A percentile compares a stretch with the other conserved stretches of the same genome.
These are phyloP conservation scores for Python bivittatus DNA, from an alignment of 2,113 vertebrate genomes.

Conservation along the genomic window DNA sequence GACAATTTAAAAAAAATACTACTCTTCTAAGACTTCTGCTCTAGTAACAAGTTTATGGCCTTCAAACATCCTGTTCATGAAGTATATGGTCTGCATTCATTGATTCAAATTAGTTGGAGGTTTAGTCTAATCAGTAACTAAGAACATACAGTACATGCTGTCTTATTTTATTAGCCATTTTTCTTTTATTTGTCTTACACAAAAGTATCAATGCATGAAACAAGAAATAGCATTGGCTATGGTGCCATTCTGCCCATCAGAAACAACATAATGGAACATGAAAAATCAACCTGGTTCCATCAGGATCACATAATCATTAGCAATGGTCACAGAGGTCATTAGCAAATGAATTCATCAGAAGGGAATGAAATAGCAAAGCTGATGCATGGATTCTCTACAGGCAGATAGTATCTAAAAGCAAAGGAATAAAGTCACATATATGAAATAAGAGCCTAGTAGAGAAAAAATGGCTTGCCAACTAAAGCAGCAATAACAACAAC, in stretches of 20 bases:
- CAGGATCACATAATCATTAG: background rate
- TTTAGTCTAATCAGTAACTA: background rate
- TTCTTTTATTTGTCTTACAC: background rate
- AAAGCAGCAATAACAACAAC: background rate
- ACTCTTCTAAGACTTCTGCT: background rate
- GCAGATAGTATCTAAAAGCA: background rate
- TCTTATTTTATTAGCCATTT: background rate
- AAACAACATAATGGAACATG: background rate
- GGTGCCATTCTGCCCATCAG: background rate
- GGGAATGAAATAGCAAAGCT: background rate
- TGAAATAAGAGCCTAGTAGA: background rate
- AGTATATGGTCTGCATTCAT: background rate
- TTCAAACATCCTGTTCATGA: background rate
- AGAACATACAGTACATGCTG: background rate
- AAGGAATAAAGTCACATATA: background rate
- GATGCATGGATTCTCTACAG: background rate
- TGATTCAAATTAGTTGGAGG: background rate
- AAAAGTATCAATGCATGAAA: background rate
- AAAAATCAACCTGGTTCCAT: background rate
- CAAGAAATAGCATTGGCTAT: background rate
- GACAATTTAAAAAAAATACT: background rate
- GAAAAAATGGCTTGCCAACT: background rate
- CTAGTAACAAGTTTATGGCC: background rate
- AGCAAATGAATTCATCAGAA: background rate
- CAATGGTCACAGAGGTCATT: background rate